Conservation (phyloP, 2,888 invertebrate genomes). For the Muschampia plurimacula region DNA sequence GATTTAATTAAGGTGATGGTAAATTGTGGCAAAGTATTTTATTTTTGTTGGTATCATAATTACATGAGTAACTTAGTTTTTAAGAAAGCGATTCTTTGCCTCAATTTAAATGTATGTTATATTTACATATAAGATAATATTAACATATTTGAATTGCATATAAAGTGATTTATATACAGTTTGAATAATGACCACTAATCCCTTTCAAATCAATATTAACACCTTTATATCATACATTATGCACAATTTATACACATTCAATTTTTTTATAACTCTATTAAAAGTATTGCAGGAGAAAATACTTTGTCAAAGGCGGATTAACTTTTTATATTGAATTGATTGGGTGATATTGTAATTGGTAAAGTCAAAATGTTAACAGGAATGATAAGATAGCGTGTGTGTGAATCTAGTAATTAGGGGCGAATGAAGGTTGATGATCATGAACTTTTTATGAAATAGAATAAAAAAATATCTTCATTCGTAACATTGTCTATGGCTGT, state of each 20-base stretch:
- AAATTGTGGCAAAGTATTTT: constrained; percentile 54
- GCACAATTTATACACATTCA: constrained; percentile 26
- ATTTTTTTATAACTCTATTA: not conserved
- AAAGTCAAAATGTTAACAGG: constrained; percentile 57
- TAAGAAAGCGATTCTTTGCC: constrained; percentile 45
- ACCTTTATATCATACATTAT: constrained; percentile 18
- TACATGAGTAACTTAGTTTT: not conserved
- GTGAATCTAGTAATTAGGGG: constrained; percentile 59
- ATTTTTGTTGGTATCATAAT: constrained; percentile 10
- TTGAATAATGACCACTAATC: constrained; percentile 42
- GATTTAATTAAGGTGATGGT: constrained; percentile 70
- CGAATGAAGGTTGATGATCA: constrained; percentile 49
- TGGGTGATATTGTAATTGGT: constrained; percentile 47
- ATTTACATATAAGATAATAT: constrained; percentile 62
- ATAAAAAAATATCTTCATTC: constrained; percentile 52
- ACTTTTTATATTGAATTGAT: constrained; percentile 44
- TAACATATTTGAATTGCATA: constrained; percentile 57
- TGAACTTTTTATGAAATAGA: not conserved
- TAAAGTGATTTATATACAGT: constrained; percentile 48
- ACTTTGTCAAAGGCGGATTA: no score
- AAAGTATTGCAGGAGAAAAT: no score
- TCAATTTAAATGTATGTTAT: constrained; percentile 66
- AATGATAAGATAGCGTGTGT: constrained; percentile 77
- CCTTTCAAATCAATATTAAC: constrained; percentile 45
- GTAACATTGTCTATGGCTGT: constrained; percentile 58